Conservation (phyloP, 1,140 invertebrate genomes). For the Drosophila burlai region DNA sequence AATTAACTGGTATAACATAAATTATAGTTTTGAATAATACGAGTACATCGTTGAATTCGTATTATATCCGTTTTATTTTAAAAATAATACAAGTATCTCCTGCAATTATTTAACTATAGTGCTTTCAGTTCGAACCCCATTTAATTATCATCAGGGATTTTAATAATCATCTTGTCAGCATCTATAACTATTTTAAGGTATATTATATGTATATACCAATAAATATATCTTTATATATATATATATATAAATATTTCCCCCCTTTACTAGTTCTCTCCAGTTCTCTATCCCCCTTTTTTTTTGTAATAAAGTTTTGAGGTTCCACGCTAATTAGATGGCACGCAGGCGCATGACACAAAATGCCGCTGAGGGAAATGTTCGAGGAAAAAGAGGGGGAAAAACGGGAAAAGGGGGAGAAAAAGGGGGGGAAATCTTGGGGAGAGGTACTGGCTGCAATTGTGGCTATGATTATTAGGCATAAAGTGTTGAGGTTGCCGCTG, state of each 20-base stretch:
- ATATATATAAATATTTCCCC: neutral
- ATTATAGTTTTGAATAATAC: too few species aligned
- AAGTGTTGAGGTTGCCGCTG: conserved; percentile 62
- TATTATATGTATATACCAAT: neutral
- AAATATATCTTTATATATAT: neutral
- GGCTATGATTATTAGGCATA: conserved; percentile 71
- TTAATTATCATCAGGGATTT: conserved; percentile 9
- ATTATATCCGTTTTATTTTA: too few species aligned
- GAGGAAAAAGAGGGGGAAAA: neutral
- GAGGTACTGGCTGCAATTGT: conserved; percentile 28
- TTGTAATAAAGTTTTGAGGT: conserved; percentile 46
- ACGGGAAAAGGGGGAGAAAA: neutral
- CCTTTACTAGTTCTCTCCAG: neutral
- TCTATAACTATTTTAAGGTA: neutral
- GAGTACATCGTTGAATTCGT: too few species aligned
- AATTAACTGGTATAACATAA: too few species aligned
- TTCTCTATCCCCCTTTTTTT: neutral
- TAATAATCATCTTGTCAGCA: neutral
- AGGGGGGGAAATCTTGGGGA: neutral
- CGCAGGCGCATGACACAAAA: conserved; percentile 66
- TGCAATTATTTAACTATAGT: neutral
- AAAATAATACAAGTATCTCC: neutral
- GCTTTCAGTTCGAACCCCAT: neutral
- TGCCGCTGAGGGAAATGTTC: conserved; percentile 11
- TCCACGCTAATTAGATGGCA: conserved; percentile 69